These are phyloP conservation scores for Hemithea aestivaria DNA, from an alignment of 2,888 invertebrate genomes.

Conservation along the genomic window DNA sequence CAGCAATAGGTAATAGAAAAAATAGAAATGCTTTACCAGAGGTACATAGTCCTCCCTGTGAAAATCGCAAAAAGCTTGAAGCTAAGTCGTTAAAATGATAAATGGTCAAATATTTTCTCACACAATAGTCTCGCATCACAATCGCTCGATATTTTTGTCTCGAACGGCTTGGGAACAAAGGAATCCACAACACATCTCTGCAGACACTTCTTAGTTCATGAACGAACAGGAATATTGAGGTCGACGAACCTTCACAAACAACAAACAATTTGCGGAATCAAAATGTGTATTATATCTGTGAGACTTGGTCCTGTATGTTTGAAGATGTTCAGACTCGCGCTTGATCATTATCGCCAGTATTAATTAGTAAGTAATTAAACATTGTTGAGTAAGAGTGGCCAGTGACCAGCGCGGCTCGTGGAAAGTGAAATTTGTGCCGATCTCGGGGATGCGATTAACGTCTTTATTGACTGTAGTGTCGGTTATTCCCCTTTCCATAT, in stretches of 20 bases:
- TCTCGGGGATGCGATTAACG: conserved; percentile 8
- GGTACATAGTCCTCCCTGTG: not conserved
- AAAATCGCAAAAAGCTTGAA: not conserved
- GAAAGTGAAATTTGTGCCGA: conserved; percentile 30
- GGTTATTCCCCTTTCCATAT: not conserved
- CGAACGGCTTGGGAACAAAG: conserved; percentile 17
- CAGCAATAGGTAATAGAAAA: too few relatives aligned
- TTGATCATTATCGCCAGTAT: conserved; percentile 15
- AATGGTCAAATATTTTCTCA: conserved; percentile 12
- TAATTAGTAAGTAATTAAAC: conserved; percentile 25
- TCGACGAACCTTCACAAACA: conserved; percentile 20
- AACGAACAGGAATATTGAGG: conserved; percentile 16
- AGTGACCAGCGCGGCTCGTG: conserved; percentile 4
- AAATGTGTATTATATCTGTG: not conserved
- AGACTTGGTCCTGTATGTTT: not conserved
- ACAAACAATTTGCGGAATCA: conserved; percentile 13
- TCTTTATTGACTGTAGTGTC: conserved; percentile 6
- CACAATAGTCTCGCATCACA: conserved; percentile 14
- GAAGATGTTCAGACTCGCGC: not conserved
- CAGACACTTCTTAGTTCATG: conserved; percentile 17
- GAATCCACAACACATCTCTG: conserved; percentile 12
- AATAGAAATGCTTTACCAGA: too few relatives aligned
- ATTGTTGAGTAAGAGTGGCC: conserved; percentile 22
- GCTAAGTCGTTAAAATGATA: conserved; percentile 12
- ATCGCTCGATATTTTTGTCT: conserved; percentile 19